Evolutionary conservation across 2,797 vertebrate genomes (phyloP).

Genomic region (Emydoidea blandingii): DNA sequence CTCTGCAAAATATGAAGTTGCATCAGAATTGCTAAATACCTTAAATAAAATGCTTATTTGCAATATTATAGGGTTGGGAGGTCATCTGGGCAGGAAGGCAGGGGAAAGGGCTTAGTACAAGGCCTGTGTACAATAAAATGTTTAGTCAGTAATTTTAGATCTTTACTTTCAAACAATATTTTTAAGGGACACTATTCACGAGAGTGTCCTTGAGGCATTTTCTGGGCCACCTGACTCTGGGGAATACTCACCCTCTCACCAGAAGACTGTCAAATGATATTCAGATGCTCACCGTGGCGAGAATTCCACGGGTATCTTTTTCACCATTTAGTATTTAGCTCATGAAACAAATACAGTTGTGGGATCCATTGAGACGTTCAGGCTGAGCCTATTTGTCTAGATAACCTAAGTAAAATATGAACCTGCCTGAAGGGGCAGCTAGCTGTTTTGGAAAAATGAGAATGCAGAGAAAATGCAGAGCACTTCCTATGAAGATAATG

Average conservation of each 20-base stretch:
- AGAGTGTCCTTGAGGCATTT: constrained; percentile 91
- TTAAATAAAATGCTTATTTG: neutral
- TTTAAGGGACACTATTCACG: constrained; percentile 86
- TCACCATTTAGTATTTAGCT: neutral
- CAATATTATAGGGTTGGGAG: neutral
- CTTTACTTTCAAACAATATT: neutral
- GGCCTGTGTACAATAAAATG: neutral
- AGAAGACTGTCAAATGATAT: constrained; percentile 95
- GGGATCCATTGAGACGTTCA: neutral
- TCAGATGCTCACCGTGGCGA: constrained; percentile 86
- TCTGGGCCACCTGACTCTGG: constrained; percentile 90
- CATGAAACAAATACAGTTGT: neutral
- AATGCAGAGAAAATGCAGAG: neutral
- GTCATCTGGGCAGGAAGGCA: neutral
- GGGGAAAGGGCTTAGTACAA: neutral
- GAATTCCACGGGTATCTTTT: constrained; percentile 84
- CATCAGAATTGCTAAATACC: neutral
- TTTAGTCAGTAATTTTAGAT: neutral
- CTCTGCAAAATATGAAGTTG: neutral
- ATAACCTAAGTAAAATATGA: neutral
- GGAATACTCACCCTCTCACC: constrained; percentile 93
- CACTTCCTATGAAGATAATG: neutral
- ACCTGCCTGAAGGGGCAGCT: neutral
- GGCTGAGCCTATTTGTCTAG: neutral
- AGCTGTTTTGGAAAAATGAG: neutral